These are phyloP conservation scores for Tachina fera DNA, from an alignment of 2,888 invertebrate genomes.

Conservation along the genomic window DNA sequence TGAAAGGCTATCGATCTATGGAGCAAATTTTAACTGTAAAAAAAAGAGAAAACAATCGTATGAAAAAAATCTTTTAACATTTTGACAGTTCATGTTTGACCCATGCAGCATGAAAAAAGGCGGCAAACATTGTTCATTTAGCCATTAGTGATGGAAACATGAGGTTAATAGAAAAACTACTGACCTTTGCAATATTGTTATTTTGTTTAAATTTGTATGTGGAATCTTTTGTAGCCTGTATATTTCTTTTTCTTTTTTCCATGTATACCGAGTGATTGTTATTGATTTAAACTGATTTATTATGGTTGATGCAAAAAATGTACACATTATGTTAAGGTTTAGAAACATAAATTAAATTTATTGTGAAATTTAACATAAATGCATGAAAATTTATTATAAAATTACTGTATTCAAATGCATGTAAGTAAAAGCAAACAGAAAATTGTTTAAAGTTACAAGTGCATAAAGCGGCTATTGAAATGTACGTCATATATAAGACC, in stretches of 20 bases:
- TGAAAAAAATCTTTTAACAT: slow-evolving; percentile 70
- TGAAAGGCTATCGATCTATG: slow-evolving; percentile 33
- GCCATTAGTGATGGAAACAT: slow-evolving; percentile 64
- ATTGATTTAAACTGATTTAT: slow-evolving; percentile 56
- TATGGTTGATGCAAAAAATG: not conserved
- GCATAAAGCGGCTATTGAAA: too few relatives aligned
- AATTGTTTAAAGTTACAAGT: not conserved
- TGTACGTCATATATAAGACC: too few relatives aligned
- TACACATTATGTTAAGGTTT: slow-evolving; percentile 6
- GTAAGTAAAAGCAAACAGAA: not conserved
- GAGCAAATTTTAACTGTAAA: slow-evolving; percentile 15
- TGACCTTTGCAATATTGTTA: slow-evolving; percentile 74
- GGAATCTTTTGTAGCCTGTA: not conserved
- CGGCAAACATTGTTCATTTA: slow-evolving; percentile 44
- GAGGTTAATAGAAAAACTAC: slow-evolving; percentile 79
- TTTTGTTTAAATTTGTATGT: slow-evolving; percentile 19
- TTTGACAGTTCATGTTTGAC: slow-evolving; percentile 75
- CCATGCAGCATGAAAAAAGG: slow-evolving; percentile 59
- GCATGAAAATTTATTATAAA: not conserved
- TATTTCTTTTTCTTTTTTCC: not conserved
- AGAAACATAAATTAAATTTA: not conserved
- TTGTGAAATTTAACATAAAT: not conserved
- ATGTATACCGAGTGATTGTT: slow-evolving; percentile 18
- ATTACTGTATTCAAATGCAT: not conserved
- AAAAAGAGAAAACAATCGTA: not conserved